phyloP scores from a whole-genome alignment of 2,888 invertebrate species.

The Eristalis pertinax region DNA sequence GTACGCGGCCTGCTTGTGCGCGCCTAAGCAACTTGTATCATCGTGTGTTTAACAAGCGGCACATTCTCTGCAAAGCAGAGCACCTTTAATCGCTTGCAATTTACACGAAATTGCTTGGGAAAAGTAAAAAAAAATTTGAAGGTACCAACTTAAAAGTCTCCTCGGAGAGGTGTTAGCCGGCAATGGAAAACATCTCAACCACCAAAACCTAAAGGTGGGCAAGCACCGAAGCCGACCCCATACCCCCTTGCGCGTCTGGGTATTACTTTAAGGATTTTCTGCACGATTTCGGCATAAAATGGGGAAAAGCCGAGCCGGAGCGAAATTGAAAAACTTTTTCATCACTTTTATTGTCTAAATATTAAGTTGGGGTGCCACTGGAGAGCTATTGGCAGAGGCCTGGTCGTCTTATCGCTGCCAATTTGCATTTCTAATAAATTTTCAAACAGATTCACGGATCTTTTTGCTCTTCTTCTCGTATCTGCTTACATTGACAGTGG shows the following conservation, averaged over 20 bases:
- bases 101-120: conserved; percentile 44
- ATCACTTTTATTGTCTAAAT: conserved; percentile 70
- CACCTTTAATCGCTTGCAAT: conserved; percentile 51
- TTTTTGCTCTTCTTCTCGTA: conserved; percentile 18
- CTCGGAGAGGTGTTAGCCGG: conserved; percentile 1
- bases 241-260: conserved; percentile 7
- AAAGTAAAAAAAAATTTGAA: conserved; percentile 1
- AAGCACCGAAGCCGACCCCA: neutral
- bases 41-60: conserved; percentile 24
- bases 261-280: conserved; percentile 64
- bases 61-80: conserved; percentile 2
- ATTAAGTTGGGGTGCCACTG: conserved; percentile 58
- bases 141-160: conserved; percentile 32
- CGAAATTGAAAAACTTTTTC: conserved; percentile 69
- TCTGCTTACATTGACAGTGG: conserved; percentile 16
- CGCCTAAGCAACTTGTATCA: conserved; percentile 40
- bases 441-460: conserved; percentile 48
- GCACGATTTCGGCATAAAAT: conserved; percentile 66
- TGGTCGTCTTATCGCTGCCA: conserved; percentile 60
- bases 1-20: conserved; percentile 1
- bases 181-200: neutral
- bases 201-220: conserved; percentile 13
- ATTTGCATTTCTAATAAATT: conserved; percentile 70
- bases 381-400: conserved; percentile 50
- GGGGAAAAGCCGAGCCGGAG: conserved; percentile 39